phyloP scores from a whole-genome alignment of 2,113 vertebrate genomes.

The Zosterops hypoxanthus region DNA sequence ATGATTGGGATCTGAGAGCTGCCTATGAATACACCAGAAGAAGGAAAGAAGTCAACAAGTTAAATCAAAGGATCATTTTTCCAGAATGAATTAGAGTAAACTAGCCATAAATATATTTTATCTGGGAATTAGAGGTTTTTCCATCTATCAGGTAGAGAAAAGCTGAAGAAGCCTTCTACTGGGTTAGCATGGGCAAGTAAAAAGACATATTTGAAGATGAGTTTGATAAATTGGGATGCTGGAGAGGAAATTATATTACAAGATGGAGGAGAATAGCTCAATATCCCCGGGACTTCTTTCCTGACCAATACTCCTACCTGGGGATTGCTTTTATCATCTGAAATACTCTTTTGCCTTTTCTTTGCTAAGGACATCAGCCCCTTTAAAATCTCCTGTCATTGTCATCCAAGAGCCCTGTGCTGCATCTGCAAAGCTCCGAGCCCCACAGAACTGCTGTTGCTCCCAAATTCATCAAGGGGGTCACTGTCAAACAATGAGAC shows the following conservation, averaged over 20 bases:
- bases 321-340: neutral
- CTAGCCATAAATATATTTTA: neutral
- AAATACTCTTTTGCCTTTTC: neutral
- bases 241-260: neutral
- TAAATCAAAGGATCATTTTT: neutral
- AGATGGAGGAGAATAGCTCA: neutral
- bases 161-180: neutral
- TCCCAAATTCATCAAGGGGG: slow-evolving; percentile 52
- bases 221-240: neutral
- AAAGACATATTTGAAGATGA: neutral
- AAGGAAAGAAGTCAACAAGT: neutral
- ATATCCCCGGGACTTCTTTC: neutral
- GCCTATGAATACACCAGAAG: neutral
- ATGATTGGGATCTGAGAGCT: neutral
- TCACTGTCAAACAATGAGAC: slow-evolving; percentile 53
- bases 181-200: neutral
- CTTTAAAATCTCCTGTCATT: neutral
- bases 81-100: neutral
- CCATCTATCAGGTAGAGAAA: neutral
- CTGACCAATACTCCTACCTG: neutral
- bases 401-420: neutral
- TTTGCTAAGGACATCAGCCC: neutral
- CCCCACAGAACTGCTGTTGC: neutral
- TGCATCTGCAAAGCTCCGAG: neutral
- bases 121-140: neutral